Base-by-base conservation (phyloP, 2,888 invertebrate genomes). In the Malthinus seriepunctatus region DNA sequence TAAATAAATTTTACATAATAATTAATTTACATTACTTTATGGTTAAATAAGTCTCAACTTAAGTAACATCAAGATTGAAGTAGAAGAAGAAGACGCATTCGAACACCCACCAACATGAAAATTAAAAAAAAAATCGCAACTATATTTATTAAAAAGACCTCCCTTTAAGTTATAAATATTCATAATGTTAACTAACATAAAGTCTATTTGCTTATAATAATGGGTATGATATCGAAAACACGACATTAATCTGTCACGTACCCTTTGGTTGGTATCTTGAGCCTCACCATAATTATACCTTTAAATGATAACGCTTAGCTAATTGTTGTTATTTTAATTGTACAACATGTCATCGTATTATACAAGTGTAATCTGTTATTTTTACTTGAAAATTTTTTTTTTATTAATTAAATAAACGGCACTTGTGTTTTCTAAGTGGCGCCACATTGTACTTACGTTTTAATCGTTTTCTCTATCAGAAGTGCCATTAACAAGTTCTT, bases 101-200 rank as follows among this genome's bases (percentile, higher is more conserved):
- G 44, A 46, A 50, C 56, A 56, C 56, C 52, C 56, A 56, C 56
- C 35, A 51, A 39, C 38, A 51, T 23, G 35, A 55, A 55, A 60
- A 56, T 50, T 42, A 42, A 32, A 37, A 50, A 53, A 49, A 48
- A 42, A 42, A 42, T 15, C n/a, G 39, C 52, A 47, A 51, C 45
- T 14, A 35, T 31, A 31, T 32, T 38, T 53, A 45, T 33, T 51
- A 32, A 45, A 34, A 23, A 47, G 61, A 64, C 65, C 62, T 62
- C 62, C 62, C 65, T 60, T 62, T 50, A 60, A 51, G 62, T 60
- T 60, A 65, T 65, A 65, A 65, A 65, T 65, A 65, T 65, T 65
- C 63, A 65, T 65, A 59, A 39, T 46, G 23, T 23, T 23, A 23
- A 39, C 14, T 9, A 34, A 23, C 14, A 47, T 34, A 32, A 56